Base-by-base conservation (phyloP, 2,888 invertebrate genomes). In the Cetonia aurata region DNA sequence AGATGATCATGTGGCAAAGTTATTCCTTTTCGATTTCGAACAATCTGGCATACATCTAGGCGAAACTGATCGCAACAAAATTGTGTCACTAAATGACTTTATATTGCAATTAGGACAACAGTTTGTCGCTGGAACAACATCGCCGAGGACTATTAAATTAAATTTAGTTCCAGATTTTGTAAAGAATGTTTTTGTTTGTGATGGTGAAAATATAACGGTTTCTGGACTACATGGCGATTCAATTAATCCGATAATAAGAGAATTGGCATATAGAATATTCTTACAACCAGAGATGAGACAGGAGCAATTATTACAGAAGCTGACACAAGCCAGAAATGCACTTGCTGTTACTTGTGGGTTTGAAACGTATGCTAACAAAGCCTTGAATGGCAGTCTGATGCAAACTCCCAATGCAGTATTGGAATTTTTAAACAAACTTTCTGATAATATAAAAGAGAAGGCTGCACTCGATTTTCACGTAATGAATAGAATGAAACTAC, bases 11-110 rank as follows among this genome's bases (percentile, higher is more conserved):
- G 94, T 99, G 0, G 92, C 94, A 0, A 89, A 92, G 77, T 86
- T 99, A 55, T 98, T 99, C 83, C 86, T 98, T 6, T 96, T 96
- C 82, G 99, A 99, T 84, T 99, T 99, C 85, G 98, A 99, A 82
- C 97, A 98, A 83, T 94, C 96, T 81, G 99, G 99, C 1, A 99
- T 99, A 72, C 98, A 99, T 83, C 86, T 99, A 71, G 89, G 92
- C 8, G 93, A 95, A 73, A 85, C 86, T 0, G 89, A 92, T 52
- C 87, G 96, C 25, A 84, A 87, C 69, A 83, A 87, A 78, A 97
- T 98, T 56, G 98, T 98, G 0, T 87, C 90, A 0, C 86, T 98
- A 19, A 98, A 97, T 81, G 94, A 98, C 81, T 87, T 89, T 62
- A 96, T 98, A 73, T 86, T 98, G 37, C 92, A 92, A 83, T 86